Conservation (phyloP, 2,888 invertebrate genomes). For the Marronus borbonicus region DNA sequence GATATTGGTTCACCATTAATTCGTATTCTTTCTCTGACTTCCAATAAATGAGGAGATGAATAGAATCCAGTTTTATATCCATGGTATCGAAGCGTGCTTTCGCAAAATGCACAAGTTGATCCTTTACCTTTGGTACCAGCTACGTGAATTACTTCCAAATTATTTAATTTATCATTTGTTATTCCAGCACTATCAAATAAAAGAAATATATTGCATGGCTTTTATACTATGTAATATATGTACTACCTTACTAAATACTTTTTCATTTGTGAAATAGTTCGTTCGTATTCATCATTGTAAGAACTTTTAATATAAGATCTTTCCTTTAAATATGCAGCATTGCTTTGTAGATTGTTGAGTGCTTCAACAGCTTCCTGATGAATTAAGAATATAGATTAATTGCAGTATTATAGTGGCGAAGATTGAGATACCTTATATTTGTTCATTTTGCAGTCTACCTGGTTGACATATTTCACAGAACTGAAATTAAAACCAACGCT, state of each 20-base stretch:
- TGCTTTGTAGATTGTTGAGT: conserved; percentile 82
- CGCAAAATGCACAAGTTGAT: conserved; percentile 94
- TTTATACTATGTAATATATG: conserved; percentile 7
- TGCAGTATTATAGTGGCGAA: not conserved
- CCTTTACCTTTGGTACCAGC: conserved; percentile 99
- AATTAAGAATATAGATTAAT: conserved; percentile 35
- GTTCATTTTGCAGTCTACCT: conserved; percentile 27
- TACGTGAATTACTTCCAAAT: conserved; percentile 91
- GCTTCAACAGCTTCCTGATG: conserved; percentile 80
- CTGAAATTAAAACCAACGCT: conserved; percentile 9
- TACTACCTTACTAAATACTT: conserved; percentile 73
- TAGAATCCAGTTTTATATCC: conserved; percentile 94
- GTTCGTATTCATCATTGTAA: conserved; percentile 59
- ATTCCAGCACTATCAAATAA: conserved; percentile 45
- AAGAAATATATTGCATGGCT: not conserved
- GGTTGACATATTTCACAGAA: conserved; percentile 9
- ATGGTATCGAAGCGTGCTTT: conserved; percentile 87
- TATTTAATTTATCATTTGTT: conserved; percentile 44
- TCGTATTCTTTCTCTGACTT: conserved; percentile 92
- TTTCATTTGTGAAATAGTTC: conserved; percentile 69
- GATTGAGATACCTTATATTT: conserved; percentile 52
- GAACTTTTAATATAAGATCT: conserved; percentile 67
- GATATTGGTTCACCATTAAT: conserved; percentile 87
- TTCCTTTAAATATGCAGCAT: conserved; percentile 76
- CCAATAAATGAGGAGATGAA: conserved; percentile 96